These are phyloP conservation scores for Plebejus anna DNA, from an alignment of 2,888 invertebrate species.

Conservation along the genomic window DNA sequence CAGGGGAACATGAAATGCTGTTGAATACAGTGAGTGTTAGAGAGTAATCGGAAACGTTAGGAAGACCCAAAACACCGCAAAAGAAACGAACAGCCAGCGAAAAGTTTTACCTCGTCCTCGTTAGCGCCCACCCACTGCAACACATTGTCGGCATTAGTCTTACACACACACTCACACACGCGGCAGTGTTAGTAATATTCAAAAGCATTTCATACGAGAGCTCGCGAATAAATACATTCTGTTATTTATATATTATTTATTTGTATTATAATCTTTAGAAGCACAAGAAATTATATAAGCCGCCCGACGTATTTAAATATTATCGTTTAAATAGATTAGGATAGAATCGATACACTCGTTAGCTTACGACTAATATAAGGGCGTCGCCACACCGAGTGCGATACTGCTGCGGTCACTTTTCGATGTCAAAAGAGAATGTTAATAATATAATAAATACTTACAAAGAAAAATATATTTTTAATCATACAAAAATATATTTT, in stretches of 20 bases:
- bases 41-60: constrained; percentile 38
- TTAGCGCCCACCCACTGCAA: constrained; percentile 85
- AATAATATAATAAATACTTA: neutral
- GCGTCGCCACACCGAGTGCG: constrained; percentile 22
- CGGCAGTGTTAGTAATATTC: constrained; percentile 43
- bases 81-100: constrained; percentile 31
- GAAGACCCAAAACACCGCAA: constrained; percentile 32
- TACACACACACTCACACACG: constrained; percentile 40
- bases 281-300: constrained; percentile 29
- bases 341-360: constrained; percentile 26
- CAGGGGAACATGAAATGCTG: constrained; percentile 66
- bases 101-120: constrained; percentile 81
- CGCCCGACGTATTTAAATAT: constrained; percentile 14
- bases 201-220: constrained; percentile 70
- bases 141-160: constrained; percentile 74
- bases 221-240: constrained; percentile 49
- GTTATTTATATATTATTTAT: constrained; percentile 31
- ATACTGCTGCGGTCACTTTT: neutral
- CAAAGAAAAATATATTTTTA: no score
- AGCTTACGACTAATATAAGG: constrained; percentile 28
- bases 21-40: constrained; percentile 46
- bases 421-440: neutral
- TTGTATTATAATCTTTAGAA: constrained; percentile 30
- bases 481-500: neutral
- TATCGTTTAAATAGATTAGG: constrained; percentile 21